These are phyloP conservation scores for Dermochelys coriacea DNA, from an alignment of 2,797 vertebrate genomes.

Conservation along the genomic window DNA sequence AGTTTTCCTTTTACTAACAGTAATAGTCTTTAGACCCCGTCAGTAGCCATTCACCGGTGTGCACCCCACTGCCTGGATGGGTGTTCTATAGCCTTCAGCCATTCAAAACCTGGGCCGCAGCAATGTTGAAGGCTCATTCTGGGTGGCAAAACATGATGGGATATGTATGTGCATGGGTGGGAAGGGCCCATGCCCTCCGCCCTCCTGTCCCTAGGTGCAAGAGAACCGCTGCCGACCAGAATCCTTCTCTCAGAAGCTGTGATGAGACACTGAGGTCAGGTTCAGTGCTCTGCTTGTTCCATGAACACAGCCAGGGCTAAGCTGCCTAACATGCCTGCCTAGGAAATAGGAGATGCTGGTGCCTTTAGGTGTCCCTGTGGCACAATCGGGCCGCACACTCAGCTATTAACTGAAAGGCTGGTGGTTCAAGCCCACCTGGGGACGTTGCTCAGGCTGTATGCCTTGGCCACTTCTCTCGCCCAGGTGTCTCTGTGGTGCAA, in stretches of 20 bases:
- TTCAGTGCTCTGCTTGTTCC: background rate
- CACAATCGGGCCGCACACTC: no score
- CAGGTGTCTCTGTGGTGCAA: no score
- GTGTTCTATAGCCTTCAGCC: background rate
- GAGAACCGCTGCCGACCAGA: background rate
- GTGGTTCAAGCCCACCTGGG: no score
- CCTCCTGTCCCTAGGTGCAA: background rate
- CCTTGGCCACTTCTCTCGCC: no score
- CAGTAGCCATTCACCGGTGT: background rate
- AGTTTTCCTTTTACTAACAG: rapidly evolving
- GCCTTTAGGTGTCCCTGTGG: no score
- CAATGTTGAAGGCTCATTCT: rapidly evolving
- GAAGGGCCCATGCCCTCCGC: background rate
- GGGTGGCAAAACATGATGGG: background rate
- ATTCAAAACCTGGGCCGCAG: background rate
- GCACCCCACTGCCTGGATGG: no score
- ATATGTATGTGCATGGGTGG: rapidly evolving
- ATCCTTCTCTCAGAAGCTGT: background rate
- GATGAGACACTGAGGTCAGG: no score
- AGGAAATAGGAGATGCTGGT: no score
- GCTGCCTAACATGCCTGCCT: no score
- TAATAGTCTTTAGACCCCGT: background rate
- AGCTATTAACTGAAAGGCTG: no score
- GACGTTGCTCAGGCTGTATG: no score
- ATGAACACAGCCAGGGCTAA: background rate